These are phyloP conservation scores for Bombus pascuorum DNA, from an alignment of 1,140 invertebrate genomes.

Conservation along the genomic window DNA sequence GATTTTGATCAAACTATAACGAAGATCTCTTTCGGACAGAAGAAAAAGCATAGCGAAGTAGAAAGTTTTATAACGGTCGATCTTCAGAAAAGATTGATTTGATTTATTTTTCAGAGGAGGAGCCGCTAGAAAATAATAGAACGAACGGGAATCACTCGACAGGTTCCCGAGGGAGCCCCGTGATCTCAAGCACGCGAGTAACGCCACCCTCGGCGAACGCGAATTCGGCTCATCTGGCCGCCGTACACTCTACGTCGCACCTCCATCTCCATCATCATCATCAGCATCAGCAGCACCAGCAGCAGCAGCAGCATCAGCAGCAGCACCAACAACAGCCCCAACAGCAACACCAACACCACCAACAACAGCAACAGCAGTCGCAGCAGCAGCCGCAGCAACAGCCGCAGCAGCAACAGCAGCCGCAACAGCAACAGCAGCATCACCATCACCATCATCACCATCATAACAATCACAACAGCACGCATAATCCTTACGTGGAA, in stretches of 20 bases:
- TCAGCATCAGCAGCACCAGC: slow-evolving; percentile 47
- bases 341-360: slow-evolving; percentile 19
- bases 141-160: slow-evolving; percentile 75
- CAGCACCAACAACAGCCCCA: slow-evolving; percentile 37
- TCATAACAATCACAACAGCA: slow-evolving; percentile 75
- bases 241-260: slow-evolving; percentile 62
- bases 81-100: not conserved
- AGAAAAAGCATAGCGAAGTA: too few relatives aligned
- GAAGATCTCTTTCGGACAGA: too few relatives aligned
- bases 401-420: slow-evolving; percentile 33
- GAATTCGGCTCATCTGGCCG: slow-evolving; percentile 68
- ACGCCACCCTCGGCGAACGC: slow-evolving; percentile 65
- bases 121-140: slow-evolving; percentile 76
- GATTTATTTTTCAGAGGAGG: slow-evolving; percentile 76
- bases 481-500: slow-evolving; percentile 77
- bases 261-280: slow-evolving; percentile 58
- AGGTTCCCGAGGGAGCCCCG: slow-evolving; percentile 70
- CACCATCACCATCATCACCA: slow-evolving; percentile 66
- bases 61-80: too few relatives aligned
- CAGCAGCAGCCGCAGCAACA: slow-evolving; percentile 51
- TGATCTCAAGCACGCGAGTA: slow-evolving; percentile 72
- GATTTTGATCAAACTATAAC: too few relatives aligned
- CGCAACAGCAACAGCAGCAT: slow-evolving; percentile 42
- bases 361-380: slow-evolving; percentile 14
- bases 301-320: slow-evolving; percentile 29